Percentiles rank a stretch among this genome's conserved stretches.
Conservation (phyloP, 2,797 vertebrate genomes). For the Dipus sagitta region DNA sequence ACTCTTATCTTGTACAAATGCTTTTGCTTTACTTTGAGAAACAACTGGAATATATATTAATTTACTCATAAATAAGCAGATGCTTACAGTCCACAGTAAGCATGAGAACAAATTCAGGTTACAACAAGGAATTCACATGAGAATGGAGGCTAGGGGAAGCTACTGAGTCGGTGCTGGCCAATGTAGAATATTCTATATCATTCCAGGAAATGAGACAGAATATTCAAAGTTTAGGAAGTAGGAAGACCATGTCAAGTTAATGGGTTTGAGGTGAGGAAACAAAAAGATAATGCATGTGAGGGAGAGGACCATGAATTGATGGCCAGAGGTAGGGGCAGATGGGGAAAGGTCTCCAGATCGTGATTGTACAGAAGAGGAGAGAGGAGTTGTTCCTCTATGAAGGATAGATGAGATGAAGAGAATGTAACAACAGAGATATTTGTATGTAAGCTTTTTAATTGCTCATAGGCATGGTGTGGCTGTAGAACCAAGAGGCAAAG, state of each 20-base stretch:
- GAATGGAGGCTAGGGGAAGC: neutral
- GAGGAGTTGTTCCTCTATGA: neutral
- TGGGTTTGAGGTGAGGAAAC: neutral
- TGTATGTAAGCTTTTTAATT: neutral
- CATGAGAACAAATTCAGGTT: neutral
- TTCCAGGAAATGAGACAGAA: neutral
- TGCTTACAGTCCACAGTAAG: neutral
- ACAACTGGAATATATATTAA: neutral
- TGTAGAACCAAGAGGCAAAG: neutral
- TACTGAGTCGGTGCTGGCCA: neutral
- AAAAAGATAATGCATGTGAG: neutral
- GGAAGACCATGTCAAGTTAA: neutral
- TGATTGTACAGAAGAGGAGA: neutral
- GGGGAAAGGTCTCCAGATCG: neutral
- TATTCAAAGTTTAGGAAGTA: neutral
- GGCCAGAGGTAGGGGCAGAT: accelerated
- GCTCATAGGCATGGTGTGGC: neutral
- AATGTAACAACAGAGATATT: neutral
- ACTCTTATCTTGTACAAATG: neutral
- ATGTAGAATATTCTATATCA: neutral
- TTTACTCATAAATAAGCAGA: slow-evolving; percentile 39
- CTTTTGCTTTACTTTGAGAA: neutral
- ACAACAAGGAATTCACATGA: neutral
- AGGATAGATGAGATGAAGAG: neutral
- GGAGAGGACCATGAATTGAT: neutral